Conservation (phyloP, 1,140 invertebrate species). For the Lucilia cuprina region DNA sequence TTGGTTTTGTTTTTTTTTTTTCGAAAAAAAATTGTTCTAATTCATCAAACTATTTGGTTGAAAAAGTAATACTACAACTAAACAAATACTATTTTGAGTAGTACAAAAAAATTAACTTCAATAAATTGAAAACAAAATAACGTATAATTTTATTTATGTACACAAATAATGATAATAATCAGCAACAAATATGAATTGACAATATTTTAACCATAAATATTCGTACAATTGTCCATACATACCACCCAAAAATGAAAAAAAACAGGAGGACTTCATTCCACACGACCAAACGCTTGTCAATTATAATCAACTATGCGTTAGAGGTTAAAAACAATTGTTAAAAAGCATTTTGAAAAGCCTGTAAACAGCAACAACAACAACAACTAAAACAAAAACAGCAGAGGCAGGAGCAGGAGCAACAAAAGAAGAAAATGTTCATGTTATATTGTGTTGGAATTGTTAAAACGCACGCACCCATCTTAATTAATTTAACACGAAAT, state of each 20-base stretch:
- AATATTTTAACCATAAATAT: neutral
- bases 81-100: neutral
- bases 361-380: neutral
- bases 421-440: neutral
- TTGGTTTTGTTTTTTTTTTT: too few relatives aligned
- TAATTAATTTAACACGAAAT: conserved; percentile 34
- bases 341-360: neutral
- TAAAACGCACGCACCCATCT: conserved; percentile 26
- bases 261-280: neutral
- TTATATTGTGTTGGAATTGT: conserved; percentile 6
- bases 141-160: neutral
- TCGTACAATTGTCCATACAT: too few relatives aligned
- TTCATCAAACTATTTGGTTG: conserved; percentile 25
- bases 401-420: too few relatives aligned
- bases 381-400: too few relatives aligned
- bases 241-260: too few relatives aligned
- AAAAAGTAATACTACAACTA: neutral
- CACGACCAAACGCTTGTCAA: conserved; percentile 4
- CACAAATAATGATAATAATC: neutral
- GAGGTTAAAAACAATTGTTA: conserved; percentile 30
- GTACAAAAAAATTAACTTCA: too few relatives aligned
- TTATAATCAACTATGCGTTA: conserved; percentile 22
- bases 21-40: neutral
- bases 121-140: too few relatives aligned
- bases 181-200: conserved; percentile 25